phyloP scores from a whole-genome alignment of 2,113 vertebrate genomes.

The Chionomys nivalis region DNA sequence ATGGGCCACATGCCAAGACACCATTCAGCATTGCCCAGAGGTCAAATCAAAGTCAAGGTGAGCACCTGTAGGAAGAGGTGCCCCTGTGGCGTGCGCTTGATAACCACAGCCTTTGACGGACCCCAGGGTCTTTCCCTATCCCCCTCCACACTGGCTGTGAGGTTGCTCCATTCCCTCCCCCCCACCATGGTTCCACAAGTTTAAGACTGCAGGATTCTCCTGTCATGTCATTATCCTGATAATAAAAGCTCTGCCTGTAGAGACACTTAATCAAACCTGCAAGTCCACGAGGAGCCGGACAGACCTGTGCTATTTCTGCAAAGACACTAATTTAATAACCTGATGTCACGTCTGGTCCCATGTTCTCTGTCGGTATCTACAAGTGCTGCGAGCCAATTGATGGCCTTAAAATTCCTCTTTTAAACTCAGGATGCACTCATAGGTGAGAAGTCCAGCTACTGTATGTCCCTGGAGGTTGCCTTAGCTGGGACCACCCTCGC shows the following conservation, averaged over 20 bases:
- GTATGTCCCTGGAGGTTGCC: neutral
- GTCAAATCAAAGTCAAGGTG: neutral
- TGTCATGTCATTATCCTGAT: neutral
- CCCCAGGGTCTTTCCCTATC: fast-evolving
- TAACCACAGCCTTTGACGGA: fast-evolving
- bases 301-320: neutral
- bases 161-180: fast-evolving
- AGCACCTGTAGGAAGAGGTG: neutral
- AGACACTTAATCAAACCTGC: neutral
- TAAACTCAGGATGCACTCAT: neutral
- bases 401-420: too few relatives aligned
- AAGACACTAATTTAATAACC: constrained; percentile 4
- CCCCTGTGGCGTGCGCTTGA: fast-evolving
- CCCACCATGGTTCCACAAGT: fast-evolving
- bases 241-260: fast-evolving
- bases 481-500: neutral
- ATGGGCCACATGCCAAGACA: fast-evolving
- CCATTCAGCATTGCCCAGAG: neutral
- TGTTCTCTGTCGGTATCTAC: neutral
- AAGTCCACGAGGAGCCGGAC: neutral
- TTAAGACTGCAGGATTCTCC: fast-evolving
- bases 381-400: neutral
- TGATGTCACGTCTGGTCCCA: neutral
- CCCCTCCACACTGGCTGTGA: fast-evolving
- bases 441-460: neutral